Percentiles rank a stretch among this genome's conserved stretches.
Evolutionary conservation across 2,113 vertebrate genomes (phyloP).

Genomic region (Delphinapterus leucas): DNA sequence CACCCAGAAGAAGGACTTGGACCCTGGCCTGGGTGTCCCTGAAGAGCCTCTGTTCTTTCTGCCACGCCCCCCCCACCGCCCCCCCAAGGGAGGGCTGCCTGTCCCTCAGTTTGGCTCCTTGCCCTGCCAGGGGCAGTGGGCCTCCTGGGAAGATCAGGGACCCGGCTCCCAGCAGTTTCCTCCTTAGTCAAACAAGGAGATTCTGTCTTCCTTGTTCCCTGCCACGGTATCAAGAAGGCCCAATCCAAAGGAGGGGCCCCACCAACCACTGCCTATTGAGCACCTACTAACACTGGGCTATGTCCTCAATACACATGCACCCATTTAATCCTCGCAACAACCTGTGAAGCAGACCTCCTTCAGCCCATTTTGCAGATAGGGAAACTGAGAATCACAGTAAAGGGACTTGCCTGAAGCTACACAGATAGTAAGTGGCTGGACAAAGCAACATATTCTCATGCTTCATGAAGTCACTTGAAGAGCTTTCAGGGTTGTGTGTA

Average conservation of each 20-base stretch:
- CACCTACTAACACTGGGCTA: neutral
- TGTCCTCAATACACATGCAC: neutral
- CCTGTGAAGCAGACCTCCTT: neutral
- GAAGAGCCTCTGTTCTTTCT: neutral
- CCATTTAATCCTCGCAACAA: neutral
- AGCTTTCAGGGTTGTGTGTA: neutral
- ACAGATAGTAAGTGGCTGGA: neutral
- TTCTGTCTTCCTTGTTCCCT: neutral
- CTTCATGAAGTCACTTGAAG: neutral
- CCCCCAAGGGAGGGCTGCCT: neutral
- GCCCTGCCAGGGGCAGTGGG: neutral
- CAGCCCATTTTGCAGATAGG: neutral
- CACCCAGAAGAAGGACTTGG: neutral
- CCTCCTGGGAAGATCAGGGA: neutral
- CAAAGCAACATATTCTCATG: neutral
- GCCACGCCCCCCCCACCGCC: fast-evolving
- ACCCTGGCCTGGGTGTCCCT: too few species aligned
- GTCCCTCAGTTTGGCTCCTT: neutral
- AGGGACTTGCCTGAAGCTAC: neutral
- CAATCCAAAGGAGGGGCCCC: neutral
- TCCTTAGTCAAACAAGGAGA: neutral
- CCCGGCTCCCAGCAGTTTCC: neutral
- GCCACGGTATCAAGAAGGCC: too few species aligned
- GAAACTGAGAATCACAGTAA: neutral
- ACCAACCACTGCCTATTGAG: neutral